Base-by-base conservation (phyloP, 2,797 vertebrate species). In the Lindbergichthys nudifrons region DNA sequence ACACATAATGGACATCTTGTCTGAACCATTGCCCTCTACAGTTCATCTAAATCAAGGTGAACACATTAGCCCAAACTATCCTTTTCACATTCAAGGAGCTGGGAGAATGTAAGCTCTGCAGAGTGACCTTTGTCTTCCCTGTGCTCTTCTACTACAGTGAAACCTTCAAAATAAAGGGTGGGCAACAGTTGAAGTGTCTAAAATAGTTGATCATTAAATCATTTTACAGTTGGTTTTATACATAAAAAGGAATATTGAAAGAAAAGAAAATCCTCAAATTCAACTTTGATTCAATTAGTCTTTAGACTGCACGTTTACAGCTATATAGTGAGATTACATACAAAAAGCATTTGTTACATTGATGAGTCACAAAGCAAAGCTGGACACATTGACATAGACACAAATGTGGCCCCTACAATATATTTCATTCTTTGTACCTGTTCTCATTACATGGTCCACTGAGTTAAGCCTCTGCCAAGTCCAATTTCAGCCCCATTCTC, bases 361-460 rank as follows among this genome's bases (percentile, higher is more conserved):
- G 15, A 53, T 14, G 46, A 47, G 3, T 63, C 46, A 51, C n/a
- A 30, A 11, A n/a, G 39, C 13, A 36, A 32, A 46, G 52, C 19
- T 46, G 9, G 21, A 47, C 23, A 42, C 36, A 43, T 2, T 26
- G 48, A n/a, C 42, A 48, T 1, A 47, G 47, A 47, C 16, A 62
- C 32, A n/a, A 15, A 39, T 4, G 7, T 3, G 1, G 8, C 13
- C 26, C 62, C 42, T 13, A 45, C 18, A 61, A 16, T 42, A 48
- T 26, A 23, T 57, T 39, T 70, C 1, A 26, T 36, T 26, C 39
- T 53, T 67, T 36, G 12, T n/a, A 59, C 15, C 19, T 60, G 63
- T 69, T 69, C 54, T 70, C 46, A 83, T 77, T 42, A 42, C 68
- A 72, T 23, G 64, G 39, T 70, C 47, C 52, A 4, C 53, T 56